Base-by-base conservation (phyloP, 2,113 vertebrate genomes). In the Craseonycteris thonglongyai region DNA sequence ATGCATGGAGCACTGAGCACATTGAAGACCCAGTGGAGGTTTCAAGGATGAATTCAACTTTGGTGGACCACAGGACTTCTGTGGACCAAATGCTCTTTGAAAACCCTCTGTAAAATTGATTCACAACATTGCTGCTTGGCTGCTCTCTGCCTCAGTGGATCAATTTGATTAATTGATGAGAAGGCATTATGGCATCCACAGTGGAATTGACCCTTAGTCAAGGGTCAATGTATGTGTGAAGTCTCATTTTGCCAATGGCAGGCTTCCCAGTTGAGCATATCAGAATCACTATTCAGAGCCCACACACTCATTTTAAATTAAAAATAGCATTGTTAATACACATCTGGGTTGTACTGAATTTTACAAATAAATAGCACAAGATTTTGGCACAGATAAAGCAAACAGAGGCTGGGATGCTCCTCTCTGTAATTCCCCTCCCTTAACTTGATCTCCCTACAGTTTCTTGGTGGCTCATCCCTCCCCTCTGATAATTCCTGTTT, bases 301-400 rank as follows among this genome's bases (percentile, higher is more conserved):
- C 68, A 42, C 24, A 28, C 0, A 1, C 58, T 19, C 80, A 76
- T 0, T 0, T 54, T 65, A 96, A 4, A 1, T 83, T n/a, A 91
- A 84, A 87, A 30, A 0, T 68, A 0, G 0, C 22, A 35, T 33
- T 86, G 66, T 58, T 97, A 82, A 89, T 61, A 26, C 6, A 22
- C 1, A n/a, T 74, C 49, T 86, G 56, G 83, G 54, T 82, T 76
- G 42, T 13, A 93, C 3, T 56, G 12, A 81, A 88, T 94, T 97
- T 96, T 93, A 96, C 76, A 83, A 93, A 66, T n/a, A 92, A 86
- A 82, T 95, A 90, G 93, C 59, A 63, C 49, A 71, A 96, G 88
- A 72, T 40, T 14, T 38, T 95, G 96, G 45, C 58, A 87, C 66
- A 4, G 2, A 3, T 90, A 86, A 96, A 49, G 61, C 66, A 74